Conservation (phyloP, 2,797 vertebrate species). For the Phrynocephalus vlangalii region DNA sequence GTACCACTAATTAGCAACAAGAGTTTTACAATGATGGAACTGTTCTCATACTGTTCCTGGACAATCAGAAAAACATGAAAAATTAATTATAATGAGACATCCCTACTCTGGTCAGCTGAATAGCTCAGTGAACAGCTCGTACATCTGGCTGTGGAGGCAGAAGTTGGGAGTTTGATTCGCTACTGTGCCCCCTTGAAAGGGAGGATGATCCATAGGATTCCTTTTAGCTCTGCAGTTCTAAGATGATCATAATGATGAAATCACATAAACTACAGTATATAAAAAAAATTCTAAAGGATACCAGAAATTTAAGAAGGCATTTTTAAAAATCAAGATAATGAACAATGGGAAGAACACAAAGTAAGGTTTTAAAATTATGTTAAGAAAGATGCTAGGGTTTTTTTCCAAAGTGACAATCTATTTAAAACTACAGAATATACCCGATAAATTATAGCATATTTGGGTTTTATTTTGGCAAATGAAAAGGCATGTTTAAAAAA, state of each 20-base stretch:
- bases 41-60: background rate
- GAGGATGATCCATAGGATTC: too few species aligned
- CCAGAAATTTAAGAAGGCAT: background rate
- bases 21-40: background rate
- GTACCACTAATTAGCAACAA: background rate
- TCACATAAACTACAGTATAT: background rate
- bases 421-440: background rate
- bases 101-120: too few species aligned
- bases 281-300: background rate
- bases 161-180: too few species aligned
- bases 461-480: too few species aligned
- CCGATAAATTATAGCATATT: background rate
- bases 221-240: too few species aligned
- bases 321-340: background rate
- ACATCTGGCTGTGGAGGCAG: background rate
- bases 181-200: too few species aligned
- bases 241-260: background rate
- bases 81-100: background rate
- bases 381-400: background rate
- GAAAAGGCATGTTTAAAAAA: too few species aligned
- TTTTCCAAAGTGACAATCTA: background rate
- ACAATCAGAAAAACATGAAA: background rate
- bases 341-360: background rate
- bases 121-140: too few species aligned
- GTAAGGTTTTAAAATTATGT: background rate